phyloP scores from a whole-genome alignment of 2,797 vertebrate species.

The Gobionotothen gibberifrons region DNA sequence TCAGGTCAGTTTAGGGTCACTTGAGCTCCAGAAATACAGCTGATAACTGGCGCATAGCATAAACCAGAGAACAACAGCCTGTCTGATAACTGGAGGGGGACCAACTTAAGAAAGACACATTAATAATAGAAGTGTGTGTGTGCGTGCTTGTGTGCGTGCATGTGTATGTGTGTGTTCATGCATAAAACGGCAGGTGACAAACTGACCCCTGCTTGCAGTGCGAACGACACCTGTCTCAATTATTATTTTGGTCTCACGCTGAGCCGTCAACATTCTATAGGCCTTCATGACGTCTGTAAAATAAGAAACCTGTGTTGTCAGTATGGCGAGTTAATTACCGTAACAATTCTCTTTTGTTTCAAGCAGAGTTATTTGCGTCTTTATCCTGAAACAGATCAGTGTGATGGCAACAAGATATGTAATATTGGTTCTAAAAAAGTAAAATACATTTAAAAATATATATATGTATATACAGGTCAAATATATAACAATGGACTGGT shows the following conservation, averaged over 20 bases:
- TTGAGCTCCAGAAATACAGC: constrained; percentile 14
- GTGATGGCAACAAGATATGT: not conserved
- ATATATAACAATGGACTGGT: not conserved
- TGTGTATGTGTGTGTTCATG: constrained; percentile 47
- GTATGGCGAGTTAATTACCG: constrained; percentile 10
- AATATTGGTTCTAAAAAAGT: not conserved
- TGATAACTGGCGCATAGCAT: constrained; percentile 17
- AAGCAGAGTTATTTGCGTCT: not conserved
- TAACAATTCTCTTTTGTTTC: constrained; percentile 1
- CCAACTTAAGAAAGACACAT: constrained; percentile 37
- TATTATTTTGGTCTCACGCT: constrained; percentile 36
- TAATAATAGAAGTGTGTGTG: constrained; percentile 47
- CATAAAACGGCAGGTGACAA: constrained; percentile 66
- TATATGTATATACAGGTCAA: not conserved
- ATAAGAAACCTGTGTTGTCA: constrained; percentile 8
- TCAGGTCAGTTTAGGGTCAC: constrained; percentile 36
- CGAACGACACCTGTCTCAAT: constrained; percentile 31
- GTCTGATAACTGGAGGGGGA: constrained; percentile 28
- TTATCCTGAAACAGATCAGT: not conserved
- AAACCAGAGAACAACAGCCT: constrained; percentile 9
- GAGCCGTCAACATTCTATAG: constrained; percentile 10
- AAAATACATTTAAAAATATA: not conserved
- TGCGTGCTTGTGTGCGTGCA: too few species aligned
- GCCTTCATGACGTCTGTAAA: constrained; percentile 12
- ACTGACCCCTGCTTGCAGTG: constrained; percentile 50